These are phyloP conservation scores for Fragum whitleyi DNA, from an alignment of 2,888 invertebrate genomes.

Conservation along the genomic window DNA sequence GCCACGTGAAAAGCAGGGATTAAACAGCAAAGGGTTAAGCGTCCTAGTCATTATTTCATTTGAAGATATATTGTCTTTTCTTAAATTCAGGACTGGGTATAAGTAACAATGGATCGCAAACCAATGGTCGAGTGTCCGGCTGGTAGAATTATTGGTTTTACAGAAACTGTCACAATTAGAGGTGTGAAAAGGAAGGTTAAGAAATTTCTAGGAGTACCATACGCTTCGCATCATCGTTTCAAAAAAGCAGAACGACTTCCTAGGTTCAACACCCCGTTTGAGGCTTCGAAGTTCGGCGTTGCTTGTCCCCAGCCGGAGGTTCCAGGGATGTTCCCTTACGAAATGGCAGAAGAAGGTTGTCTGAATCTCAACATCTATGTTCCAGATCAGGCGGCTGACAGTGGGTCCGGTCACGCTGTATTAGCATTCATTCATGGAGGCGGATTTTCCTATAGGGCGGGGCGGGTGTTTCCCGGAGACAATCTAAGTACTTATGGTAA, in stretches of 20 bases:
- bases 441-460: slow-evolving; percentile 96
- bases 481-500: slow-evolving; percentile 36
- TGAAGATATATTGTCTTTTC: no score
- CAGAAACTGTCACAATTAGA: background rate
- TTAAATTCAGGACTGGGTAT: no score
- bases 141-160: background rate
- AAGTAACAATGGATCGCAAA: no score
- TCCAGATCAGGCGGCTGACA: slow-evolving; percentile 86
- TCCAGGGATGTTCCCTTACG: background rate
- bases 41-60: no score
- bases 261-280: background rate
- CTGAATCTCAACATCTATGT: slow-evolving; percentile 97
- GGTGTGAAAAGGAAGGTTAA: background rate
- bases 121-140: background rate
- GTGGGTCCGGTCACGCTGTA: slow-evolving; percentile 88
- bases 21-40: no score
- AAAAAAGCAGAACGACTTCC: slow-evolving; percentile 16
- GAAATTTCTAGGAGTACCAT: background rate
- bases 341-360: slow-evolving; percentile 91
- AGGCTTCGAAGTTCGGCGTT: slow-evolving; percentile 18
- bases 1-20: no score
- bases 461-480: slow-evolving; percentile 81
- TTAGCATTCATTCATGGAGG: slow-evolving; percentile 97
- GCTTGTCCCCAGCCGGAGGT: slow-evolving; percentile 24
- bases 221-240: slow-evolving; percentile 7